Conservation (phyloP, 2,888 invertebrate genomes). For the Stenolophus ochropezus region DNA sequence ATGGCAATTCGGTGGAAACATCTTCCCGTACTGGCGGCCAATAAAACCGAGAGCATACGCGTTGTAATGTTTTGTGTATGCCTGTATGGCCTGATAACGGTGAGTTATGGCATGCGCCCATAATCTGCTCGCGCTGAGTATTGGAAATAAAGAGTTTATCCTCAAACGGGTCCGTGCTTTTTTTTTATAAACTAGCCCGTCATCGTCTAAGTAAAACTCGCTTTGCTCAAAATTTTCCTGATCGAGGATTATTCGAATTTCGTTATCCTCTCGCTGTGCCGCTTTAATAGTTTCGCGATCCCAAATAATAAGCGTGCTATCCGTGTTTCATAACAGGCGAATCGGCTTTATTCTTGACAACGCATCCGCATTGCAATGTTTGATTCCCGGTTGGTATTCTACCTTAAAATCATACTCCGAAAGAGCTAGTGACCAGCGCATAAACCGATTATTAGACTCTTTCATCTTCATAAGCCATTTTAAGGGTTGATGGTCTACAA, state of each 20-base stretch:
- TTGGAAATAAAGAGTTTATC: no score
- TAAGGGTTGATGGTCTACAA: slow-evolving; percentile 62
- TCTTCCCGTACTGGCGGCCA: no score
- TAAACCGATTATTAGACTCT: slow-evolving; percentile 60
- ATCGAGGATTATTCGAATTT: background rate
- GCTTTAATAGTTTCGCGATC: background rate
- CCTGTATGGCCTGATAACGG: no score
- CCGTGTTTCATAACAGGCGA: background rate
- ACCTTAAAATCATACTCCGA: slow-evolving; percentile 61
- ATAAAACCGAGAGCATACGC: no score
- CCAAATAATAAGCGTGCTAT: background rate
- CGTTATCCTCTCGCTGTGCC: background rate
- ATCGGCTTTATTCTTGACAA: slow-evolving; percentile 57
- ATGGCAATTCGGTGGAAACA: no score
- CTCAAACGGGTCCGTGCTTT: background rate
- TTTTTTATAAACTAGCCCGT: background rate
- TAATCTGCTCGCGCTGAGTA: no score
- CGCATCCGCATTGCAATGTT: slow-evolving; percentile 61
- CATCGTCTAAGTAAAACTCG: background rate
- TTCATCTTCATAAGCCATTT: slow-evolving; percentile 61
- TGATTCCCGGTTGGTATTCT: slow-evolving; percentile 60
- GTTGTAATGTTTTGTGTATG: no score
- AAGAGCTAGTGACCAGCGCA: slow-evolving; percentile 61
- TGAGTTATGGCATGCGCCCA: no score
- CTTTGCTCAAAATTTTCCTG: no score